Conservation (phyloP, 2,797 vertebrate species). For the Netta rufina region DNA sequence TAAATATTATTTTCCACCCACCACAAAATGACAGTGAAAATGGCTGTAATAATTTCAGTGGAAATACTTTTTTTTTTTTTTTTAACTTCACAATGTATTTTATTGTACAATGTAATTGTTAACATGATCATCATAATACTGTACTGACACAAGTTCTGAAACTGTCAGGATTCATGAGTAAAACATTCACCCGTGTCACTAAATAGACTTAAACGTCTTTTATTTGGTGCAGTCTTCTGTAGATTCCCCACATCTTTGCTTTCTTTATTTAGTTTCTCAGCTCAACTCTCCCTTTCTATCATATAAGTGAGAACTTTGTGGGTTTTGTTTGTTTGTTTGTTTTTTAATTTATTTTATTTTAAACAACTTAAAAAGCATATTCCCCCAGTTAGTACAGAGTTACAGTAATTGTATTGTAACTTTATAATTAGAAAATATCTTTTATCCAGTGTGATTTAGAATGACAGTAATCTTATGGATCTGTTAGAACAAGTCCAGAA, state of each 20-base stretch:
- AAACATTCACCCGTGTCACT: not conserved
- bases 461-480: not conserved
- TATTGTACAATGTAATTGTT: not conserved
- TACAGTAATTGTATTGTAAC: not conserved
- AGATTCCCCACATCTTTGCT: not conserved
- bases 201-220: not conserved
- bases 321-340: not conserved
- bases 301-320: not conserved
- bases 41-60: not conserved
- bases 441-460: not conserved
- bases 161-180: not conserved
- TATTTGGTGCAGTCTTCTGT: not conserved
- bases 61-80: not conserved
- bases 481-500: not conserved
- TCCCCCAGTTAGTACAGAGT: not conserved
- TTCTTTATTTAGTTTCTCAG: not conserved
- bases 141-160: not conserved
- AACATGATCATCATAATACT: accelerated
- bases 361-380: not conserved
- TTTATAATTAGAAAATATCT: not conserved
- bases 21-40: not conserved
- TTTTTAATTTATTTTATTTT: not conserved
- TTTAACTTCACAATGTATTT: not conserved
- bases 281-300: not conserved
- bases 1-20: not conserved